These are phyloP conservation scores for Lomographa bimaculata DNA, from an alignment of 2,888 invertebrate genomes.

Conservation along the genomic window DNA sequence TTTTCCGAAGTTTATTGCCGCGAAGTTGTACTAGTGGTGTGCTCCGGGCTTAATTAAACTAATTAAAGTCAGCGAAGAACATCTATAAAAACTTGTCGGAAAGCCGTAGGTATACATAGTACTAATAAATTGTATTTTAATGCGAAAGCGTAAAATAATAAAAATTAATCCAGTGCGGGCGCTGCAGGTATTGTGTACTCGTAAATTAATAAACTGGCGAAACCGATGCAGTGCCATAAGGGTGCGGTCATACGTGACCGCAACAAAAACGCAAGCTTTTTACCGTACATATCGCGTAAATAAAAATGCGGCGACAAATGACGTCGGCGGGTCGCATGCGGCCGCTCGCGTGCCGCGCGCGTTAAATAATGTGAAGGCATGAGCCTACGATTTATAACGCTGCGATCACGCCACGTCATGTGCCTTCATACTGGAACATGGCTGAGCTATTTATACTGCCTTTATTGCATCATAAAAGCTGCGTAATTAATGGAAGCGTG, in stretches of 20 bases:
- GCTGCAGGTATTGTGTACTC: background rate
- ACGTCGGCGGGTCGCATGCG: constrained; percentile 27
- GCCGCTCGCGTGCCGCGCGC: constrained; percentile 47
- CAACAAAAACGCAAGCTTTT: constrained; percentile 24
- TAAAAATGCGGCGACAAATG: constrained; percentile 40
- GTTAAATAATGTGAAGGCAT: constrained; percentile 58
- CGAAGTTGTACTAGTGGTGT: constrained; percentile 10
- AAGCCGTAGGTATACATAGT: constrained; percentile 8
- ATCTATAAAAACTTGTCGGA: constrained; percentile 16
- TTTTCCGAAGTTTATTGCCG: constrained; percentile 19
- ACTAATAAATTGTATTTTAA: constrained; percentile 11
- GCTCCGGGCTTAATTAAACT: constrained; percentile 20
- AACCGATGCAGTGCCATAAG: constrained; percentile 20
- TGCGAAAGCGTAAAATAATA: constrained; percentile 5
- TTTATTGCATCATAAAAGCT: constrained; percentile 50
- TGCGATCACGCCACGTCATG: constrained; percentile 44
- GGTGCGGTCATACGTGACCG: constrained; percentile 22
- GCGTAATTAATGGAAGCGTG: constrained; percentile 48
- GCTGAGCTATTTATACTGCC: constrained; percentile 38
- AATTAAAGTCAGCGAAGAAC: constrained; percentile 16
- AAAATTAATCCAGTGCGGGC: constrained; percentile 3
- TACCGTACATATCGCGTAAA: constrained; percentile 23
- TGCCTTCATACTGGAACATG: constrained; percentile 36
- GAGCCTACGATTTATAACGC: constrained; percentile 46
- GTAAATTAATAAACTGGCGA: constrained; percentile 26